These are phyloP conservation scores for Aleiodes alternator DNA, from an alignment of 2,888 invertebrate genomes.

Conservation along the genomic window DNA sequence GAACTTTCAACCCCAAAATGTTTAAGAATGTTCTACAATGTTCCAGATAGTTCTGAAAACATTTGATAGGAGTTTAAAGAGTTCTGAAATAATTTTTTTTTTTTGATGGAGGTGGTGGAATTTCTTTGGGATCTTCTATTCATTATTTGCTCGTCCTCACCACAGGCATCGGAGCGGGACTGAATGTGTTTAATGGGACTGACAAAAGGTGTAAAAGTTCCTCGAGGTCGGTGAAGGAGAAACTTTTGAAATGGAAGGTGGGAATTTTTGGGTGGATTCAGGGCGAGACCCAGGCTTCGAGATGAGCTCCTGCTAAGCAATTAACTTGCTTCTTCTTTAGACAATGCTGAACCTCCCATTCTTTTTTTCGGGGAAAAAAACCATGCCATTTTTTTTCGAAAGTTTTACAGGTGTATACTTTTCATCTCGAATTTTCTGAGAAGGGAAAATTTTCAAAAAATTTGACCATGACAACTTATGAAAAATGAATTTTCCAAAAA, in stretches of 20 bases:
- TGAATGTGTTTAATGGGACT: constrained; percentile 17
- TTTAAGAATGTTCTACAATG: too few relatives aligned
- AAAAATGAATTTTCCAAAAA: too few relatives aligned
- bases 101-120: neutral
- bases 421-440: too few relatives aligned
- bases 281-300: neutral
- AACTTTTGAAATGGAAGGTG: neutral
- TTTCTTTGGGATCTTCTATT: neutral
- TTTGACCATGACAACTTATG: too few relatives aligned
- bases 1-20: too few relatives aligned
- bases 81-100: too few relatives aligned
- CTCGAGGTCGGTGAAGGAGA: neutral
- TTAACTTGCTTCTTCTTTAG: constrained; percentile 4
- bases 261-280: neutral
- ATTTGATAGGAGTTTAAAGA: too few relatives aligned
- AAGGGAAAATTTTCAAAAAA: too few relatives aligned
- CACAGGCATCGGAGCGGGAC: neutral
- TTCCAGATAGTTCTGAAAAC: too few relatives aligned
- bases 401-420: too few relatives aligned
- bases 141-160: constrained; percentile 2
- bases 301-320: neutral
- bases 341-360: neutral
- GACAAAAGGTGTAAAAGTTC: constrained; percentile 20
- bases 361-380: neutral
- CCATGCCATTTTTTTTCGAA: too few relatives aligned